Evolutionary conservation across 2,797 vertebrate genomes (phyloP), one percentile per base, ranked within the genome.

Genomic region (Siniperca undulata): DNA sequence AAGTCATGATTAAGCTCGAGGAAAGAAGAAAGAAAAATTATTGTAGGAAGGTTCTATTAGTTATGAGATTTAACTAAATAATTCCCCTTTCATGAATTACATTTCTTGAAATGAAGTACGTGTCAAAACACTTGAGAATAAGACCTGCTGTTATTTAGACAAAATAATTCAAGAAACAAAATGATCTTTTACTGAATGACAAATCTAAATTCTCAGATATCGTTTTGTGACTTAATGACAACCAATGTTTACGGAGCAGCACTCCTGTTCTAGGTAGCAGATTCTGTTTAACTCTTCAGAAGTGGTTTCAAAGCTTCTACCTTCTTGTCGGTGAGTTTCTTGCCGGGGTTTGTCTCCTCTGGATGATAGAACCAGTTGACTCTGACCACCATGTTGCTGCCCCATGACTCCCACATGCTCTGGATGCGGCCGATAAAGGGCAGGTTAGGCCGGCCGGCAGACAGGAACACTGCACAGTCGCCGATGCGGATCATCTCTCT

Each of bases 361-460:
- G 99, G 99, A 77, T 99, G 99, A 76, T 99, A 99, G 93, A 99
- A 99, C 99, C 99, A 99, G 92, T 99, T 99, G 84, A 99, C 99
- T 1, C 98, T 94, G 73, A 99, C 99, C 86, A 99, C 98, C 99
- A 99, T 99, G 95, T 99, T 99, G 95, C 97, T 99, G 58, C 99
- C 99, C 99, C 99, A 99, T 0, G 98, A 99, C 86, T 99, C 99
- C 99, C 99, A 99, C 99, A 99, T 99, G 94, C 98, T 99, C 95
- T 99, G 98, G 94, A 99, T 99, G 36, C 98, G 97, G 75, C 99
- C 99, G 0, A 99, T 99, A 93, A 99, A 99, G 46, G 99, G 99
- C 86, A 99, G 94, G 95, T 99, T 99, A 91, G 99, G 99, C 72
- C 99, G 97, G 52, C 99, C 99, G 0, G 99, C 99, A 0, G 98